Evolutionary conservation across 2,113 vertebrate species (phyloP), one percentile per base, ranked within the genome.

Genomic region (Psilopsiagon aurifrons): DNA sequence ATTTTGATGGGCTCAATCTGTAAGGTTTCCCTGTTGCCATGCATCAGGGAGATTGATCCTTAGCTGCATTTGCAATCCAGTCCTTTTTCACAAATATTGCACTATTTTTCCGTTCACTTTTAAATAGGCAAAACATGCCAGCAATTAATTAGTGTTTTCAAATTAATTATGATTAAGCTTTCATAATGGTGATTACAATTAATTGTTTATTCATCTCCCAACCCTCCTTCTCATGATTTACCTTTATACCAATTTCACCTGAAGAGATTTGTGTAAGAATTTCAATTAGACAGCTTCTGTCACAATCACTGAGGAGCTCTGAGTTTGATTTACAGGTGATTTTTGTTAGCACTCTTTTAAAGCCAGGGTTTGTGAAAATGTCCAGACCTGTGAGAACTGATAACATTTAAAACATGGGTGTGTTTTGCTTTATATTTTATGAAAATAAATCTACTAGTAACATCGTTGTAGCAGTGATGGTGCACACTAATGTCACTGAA

Each of bases 91-190:
- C 37, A 83, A 73, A 88, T 90, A 70, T 28, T 94, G 7, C 74
- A 64, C 86, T 87, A 69, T 46, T 78, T 59, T 91, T 83, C 64
- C 49, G 12, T 68, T 90, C 67, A n/a, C 39, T 96, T 95, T 95
- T 68, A 96, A 97, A 89, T 84, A 90, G 84, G 66, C 74, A 89
- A 96, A 96, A 43, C 71, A 83, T 95, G 63, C 41, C 90, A 97
- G 81, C 54, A 97, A 85, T 97, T 97, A 95, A 97, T 98, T 82
- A 94, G 73, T 94, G 79, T 96, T 97, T 97, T 96, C 73, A 97
- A 96, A 97, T 97, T 97, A 97, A 97, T 97, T 97, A 95, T 96
- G 88, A 97, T 97, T 98, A 95, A 97, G 95, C 46, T 95, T 98
- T 90, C 77, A 83, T 97, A 98, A 95, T 97, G 24, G 68, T 87